Conservation (phyloP, 2,113 vertebrate species). For the Anolis carolinensis region DNA sequence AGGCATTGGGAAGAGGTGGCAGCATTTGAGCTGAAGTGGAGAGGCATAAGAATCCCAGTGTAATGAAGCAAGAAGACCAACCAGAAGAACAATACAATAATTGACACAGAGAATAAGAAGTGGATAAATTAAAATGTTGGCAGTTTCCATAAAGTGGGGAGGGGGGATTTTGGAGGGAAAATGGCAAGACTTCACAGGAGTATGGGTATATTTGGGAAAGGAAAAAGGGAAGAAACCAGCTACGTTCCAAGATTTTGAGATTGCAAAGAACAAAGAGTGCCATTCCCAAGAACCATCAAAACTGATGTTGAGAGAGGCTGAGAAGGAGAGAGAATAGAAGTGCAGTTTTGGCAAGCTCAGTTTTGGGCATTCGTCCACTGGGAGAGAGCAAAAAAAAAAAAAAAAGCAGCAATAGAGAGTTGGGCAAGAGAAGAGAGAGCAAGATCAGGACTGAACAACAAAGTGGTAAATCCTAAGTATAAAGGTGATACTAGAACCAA, state of each 20-base stretch:
- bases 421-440: background rate
- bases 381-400: background rate
- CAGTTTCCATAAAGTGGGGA: background rate
- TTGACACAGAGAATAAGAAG: background rate
- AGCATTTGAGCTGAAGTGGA: background rate
- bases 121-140: background rate
- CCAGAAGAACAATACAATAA: background rate
- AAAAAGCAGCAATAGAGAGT: background rate
- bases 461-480: background rate
- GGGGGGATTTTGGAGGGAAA: background rate
- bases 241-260: background rate
- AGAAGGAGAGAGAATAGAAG: background rate
- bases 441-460: background rate
- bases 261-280: background rate
- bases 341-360: background rate
- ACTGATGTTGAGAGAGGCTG: background rate
- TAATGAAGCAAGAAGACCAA: background rate
- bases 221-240: background rate
- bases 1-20: background rate
- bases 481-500: background rate
- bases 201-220: no score
- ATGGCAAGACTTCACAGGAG: background rate
- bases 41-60: no score
- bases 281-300: background rate
- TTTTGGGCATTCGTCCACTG: background rate